A percentile compares a stretch with the other conserved stretches of the same genome.
Evolutionary conservation across 2,888 invertebrate species (phyloP).

Genomic region (Mesodorylaimus sp.): DNA sequence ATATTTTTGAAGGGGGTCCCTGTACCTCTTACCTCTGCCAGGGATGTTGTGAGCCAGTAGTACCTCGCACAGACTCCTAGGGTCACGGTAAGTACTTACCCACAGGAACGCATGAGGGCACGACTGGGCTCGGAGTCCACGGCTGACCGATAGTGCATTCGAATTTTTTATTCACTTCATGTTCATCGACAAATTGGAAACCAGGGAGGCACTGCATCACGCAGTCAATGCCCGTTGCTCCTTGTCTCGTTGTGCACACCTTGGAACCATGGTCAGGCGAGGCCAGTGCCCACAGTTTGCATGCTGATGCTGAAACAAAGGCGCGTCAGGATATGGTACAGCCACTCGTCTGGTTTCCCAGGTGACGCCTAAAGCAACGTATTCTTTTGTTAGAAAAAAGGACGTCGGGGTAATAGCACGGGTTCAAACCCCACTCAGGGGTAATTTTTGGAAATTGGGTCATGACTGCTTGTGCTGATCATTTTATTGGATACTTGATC

Average conservation of each 20-base stretch:
- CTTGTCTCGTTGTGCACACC: slow-evolving; percentile 52
- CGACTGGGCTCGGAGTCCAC: slow-evolving; percentile 71
- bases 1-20: too few species aligned
- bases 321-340: neutral
- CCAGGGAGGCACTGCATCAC: slow-evolving; percentile 31
- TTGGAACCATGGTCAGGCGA: slow-evolving; percentile 58
- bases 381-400: neutral
- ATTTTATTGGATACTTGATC: too few species aligned
- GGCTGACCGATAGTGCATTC: slow-evolving; percentile 54
- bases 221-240: slow-evolving; percentile 42
- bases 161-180: slow-evolving; percentile 49
- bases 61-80: too few species aligned
- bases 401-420: neutral
- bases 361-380: neutral
- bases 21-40: too few species aligned
- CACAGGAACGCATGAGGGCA: slow-evolving; percentile 84
- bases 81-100: too few species aligned
- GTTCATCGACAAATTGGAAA: slow-evolving; percentile 8
- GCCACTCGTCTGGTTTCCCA: too few species aligned
- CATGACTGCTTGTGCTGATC: too few species aligned
- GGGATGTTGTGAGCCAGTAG: too few species aligned
- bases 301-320: slow-evolving; percentile 33
- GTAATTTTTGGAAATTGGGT: neutral
- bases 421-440: neutral
- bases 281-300: slow-evolving; percentile 80